phyloP scores from a whole-genome alignment of 2,113 vertebrate species.

The Hypomesus transpacificus region DNA sequence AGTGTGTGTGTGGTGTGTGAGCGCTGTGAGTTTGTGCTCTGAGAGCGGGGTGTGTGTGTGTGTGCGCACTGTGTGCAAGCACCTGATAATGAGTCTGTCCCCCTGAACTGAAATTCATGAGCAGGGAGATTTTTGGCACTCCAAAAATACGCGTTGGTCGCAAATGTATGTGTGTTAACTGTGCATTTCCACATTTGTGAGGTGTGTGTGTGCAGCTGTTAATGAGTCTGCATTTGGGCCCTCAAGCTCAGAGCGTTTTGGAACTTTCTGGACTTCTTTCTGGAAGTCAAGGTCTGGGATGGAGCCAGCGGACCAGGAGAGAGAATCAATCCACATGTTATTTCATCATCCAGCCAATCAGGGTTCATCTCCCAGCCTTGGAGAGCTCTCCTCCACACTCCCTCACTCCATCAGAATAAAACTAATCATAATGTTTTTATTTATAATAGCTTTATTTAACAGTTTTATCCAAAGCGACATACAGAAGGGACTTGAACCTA shows the following conservation, averaged over 20 bases:
- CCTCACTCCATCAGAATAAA: neutral
- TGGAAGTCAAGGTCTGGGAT: slow-evolving; percentile 21
- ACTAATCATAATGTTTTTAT: slow-evolving; percentile 20
- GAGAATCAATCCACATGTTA: slow-evolving; percentile 25
- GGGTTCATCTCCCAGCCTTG: slow-evolving; percentile 19
- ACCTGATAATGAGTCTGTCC: slow-evolving; percentile 37
- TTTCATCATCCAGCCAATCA: slow-evolving; percentile 7
- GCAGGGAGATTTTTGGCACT: neutral
- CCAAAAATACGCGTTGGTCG: neutral
- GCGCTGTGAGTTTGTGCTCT: neutral
- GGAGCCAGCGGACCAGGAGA: slow-evolving; percentile 8
- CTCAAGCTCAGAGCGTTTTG: slow-evolving; percentile 21
- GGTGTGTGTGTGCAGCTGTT: slow-evolving; percentile 1
- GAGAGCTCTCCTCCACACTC: slow-evolving; percentile 14
- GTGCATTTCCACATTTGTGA: neutral
- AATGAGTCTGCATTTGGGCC: slow-evolving; percentile 19
- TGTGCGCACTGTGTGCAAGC: slow-evolving; percentile 12
- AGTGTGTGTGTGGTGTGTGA: slow-evolving; percentile 13
- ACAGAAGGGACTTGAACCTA: too few relatives aligned
- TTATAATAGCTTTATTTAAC: too few relatives aligned
- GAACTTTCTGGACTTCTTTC: neutral
- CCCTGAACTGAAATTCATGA: too few relatives aligned
- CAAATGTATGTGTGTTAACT: slow-evolving; percentile 3
- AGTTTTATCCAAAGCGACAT: too few relatives aligned
- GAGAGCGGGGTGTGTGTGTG: neutral